These are phyloP conservation scores for Martes martes DNA, from an alignment of 2,113 vertebrate genomes.

Conservation along the genomic window DNA sequence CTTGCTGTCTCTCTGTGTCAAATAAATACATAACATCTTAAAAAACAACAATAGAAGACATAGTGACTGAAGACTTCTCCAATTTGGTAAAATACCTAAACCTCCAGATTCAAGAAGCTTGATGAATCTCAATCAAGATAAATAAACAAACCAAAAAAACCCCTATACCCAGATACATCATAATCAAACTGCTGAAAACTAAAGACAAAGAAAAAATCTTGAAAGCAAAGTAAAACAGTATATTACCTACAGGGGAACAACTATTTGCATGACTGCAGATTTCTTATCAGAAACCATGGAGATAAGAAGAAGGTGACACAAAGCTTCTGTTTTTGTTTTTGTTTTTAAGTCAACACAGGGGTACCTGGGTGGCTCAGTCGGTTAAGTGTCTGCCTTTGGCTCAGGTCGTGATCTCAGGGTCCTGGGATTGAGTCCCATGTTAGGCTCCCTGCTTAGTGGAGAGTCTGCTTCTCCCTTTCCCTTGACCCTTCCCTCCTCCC, in stretches of 20 bases:
- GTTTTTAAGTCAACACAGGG: too few relatives aligned
- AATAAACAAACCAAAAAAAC: neutral
- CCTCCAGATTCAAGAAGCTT: neutral
- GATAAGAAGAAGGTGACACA: neutral
- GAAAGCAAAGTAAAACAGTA: neutral
- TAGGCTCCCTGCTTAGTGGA: too few relatives aligned
- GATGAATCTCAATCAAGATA: neutral
- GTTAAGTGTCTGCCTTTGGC: too few relatives aligned
- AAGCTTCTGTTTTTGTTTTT: neutral
- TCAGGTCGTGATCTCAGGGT: too few relatives aligned
- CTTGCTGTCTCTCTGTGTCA: too few relatives aligned
- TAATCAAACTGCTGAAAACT: neutral
- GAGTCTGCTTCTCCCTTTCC: too few relatives aligned
- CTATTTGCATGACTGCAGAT: neutral
- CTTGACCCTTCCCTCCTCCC: too few relatives aligned
- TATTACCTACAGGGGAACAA: neutral
- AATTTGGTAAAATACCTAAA: neutral
- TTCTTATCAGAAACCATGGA: neutral
- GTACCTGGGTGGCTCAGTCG: too few relatives aligned
- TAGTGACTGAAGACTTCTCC: neutral
- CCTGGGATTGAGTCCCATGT: too few relatives aligned
- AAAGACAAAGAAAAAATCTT: neutral
- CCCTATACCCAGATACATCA: neutral
- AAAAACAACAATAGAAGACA: neutral
- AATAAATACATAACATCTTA: too few relatives aligned